A percentile compares a stretch with the other conserved stretches of the same genome.
These are phyloP conservation scores for Yponomeuta sedellus DNA, from an alignment of 2,888 invertebrate species.

Conservation along the genomic window DNA sequence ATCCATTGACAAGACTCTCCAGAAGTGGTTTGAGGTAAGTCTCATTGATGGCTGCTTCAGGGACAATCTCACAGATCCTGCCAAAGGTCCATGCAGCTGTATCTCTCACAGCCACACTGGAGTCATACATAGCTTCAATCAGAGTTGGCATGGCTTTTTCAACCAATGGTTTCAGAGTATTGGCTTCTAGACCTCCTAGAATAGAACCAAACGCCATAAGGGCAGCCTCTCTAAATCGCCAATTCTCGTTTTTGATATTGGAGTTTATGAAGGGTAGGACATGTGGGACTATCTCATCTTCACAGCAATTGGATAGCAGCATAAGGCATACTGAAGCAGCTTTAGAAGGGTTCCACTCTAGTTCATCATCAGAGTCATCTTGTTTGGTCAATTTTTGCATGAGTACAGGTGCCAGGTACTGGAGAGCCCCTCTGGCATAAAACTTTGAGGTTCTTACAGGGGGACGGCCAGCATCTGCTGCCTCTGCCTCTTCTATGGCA, in stretches of 20 bases:
- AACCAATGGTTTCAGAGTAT: conserved; percentile 92
- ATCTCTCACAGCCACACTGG: conserved; percentile 95
- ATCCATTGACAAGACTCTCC: conserved; percentile 88
- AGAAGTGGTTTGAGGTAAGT: conserved; percentile 87
- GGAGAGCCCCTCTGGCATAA: conserved; percentile 98
- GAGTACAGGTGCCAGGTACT: conserved; percentile 94
- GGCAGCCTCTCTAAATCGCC: conserved; percentile 96
- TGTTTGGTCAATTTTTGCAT: conserved; percentile 97
- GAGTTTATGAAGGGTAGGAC: conserved; percentile 97
- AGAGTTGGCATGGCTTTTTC: conserved; percentile 98
- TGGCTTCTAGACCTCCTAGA: conserved; percentile 92
- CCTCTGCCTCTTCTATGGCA: conserved; percentile 95
- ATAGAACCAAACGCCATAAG: conserved; percentile 99
- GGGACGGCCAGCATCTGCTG: conserved; percentile 94
- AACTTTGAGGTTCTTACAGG: conserved; percentile 94
- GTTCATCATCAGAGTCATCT: conserved; percentile 98
- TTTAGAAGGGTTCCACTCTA: conserved; percentile 99
- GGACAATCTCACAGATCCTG: conserved; percentile 97
- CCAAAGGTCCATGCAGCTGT: conserved; percentile 99
- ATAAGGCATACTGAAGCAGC: conserved; percentile 99
- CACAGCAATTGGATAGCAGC: conserved; percentile 97
- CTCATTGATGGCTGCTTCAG: conserved; percentile 94
- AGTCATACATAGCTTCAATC: conserved; percentile 95
- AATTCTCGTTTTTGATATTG: conserved; percentile 94
- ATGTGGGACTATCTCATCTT: conserved; percentile 96